Evolutionary conservation across 1,140 invertebrate genomes (phyloP).

Genomic region (Paraescarpia echinospica): DNA sequence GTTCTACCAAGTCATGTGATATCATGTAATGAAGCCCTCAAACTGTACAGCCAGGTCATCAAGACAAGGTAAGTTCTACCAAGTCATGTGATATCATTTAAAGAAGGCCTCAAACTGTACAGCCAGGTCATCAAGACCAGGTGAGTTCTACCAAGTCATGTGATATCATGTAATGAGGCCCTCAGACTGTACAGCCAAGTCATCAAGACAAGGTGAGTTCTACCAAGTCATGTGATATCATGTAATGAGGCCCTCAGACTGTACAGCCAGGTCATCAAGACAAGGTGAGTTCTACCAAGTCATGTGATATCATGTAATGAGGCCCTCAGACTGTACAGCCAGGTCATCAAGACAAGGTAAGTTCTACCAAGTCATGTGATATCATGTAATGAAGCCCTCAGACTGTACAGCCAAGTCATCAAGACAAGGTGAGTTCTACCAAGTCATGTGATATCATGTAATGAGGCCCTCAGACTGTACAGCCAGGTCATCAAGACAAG

Average conservation of each 20-base stretch:
- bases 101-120: slow-evolving; percentile 76
- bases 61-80: slow-evolving; percentile 56
- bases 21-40: slow-evolving; percentile 69
- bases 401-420: slow-evolving; percentile 78
- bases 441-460: too few species aligned
- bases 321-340: slow-evolving; percentile 76
- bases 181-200: slow-evolving; percentile 78
- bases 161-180: too few species aligned
- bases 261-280: slow-evolving; percentile 76
- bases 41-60: slow-evolving; percentile 78
- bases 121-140: slow-evolving; percentile 70
- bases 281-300: slow-evolving; percentile 50
- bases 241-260: slow-evolving; percentile 70
- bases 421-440: slow-evolving; percentile 56
- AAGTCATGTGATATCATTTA: too few species aligned
- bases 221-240: too few species aligned
- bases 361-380: too few species aligned
- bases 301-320: too few species aligned
- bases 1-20: too few species aligned
- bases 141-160: slow-evolving; percentile 42
- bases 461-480: slow-evolving; percentile 74
- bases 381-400: slow-evolving; percentile 69
- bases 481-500: slow-evolving; percentile 70
- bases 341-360: slow-evolving; percentile 67
- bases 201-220: slow-evolving; percentile 62